phyloP scores from a whole-genome alignment of 2,888 invertebrate species.

The Mesoligia furuncula region DNA sequence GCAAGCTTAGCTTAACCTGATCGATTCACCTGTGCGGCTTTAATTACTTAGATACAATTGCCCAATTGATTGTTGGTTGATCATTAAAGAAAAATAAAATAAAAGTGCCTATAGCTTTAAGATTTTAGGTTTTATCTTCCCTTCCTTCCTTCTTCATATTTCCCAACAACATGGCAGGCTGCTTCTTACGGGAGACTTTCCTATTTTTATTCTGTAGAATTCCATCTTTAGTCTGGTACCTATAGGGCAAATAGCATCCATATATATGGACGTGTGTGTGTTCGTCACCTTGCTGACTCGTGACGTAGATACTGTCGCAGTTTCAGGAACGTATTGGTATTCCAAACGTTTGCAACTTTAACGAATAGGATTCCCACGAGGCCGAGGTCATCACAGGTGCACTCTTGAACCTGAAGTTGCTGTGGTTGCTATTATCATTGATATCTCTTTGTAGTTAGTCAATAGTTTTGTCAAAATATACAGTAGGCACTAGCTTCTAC shows the following conservation, averaged over 20 bases:
- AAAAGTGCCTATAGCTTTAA: neutral
- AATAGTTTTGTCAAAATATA: neutral
- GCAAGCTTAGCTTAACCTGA: neutral
- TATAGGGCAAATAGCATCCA: neutral
- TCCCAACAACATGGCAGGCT: neutral
- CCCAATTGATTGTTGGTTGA: neutral
- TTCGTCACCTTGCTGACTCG: slow-evolving; percentile 36
- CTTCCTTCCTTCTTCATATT: neutral
- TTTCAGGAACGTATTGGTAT: slow-evolving; percentile 34
- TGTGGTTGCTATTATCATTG: neutral
- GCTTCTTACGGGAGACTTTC: neutral
- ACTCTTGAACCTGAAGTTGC: neutral
- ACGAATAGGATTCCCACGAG: slow-evolving; percentile 52
- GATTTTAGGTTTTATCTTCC: neutral
- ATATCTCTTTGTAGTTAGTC: neutral
- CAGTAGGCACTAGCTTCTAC: too few species aligned
- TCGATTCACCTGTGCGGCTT: neutral
- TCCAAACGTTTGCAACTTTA: slow-evolving; percentile 30
- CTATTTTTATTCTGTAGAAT: neutral
- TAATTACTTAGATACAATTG: neutral
- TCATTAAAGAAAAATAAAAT: neutral
- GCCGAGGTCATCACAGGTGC: slow-evolving; percentile 29
- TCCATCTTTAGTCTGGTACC: neutral
- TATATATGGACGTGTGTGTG: slow-evolving; percentile 40
- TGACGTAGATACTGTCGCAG: slow-evolving; percentile 37